phyloP scores from a whole-genome alignment of 2,888 invertebrate species.

The Tribolium freemani region DNA sequence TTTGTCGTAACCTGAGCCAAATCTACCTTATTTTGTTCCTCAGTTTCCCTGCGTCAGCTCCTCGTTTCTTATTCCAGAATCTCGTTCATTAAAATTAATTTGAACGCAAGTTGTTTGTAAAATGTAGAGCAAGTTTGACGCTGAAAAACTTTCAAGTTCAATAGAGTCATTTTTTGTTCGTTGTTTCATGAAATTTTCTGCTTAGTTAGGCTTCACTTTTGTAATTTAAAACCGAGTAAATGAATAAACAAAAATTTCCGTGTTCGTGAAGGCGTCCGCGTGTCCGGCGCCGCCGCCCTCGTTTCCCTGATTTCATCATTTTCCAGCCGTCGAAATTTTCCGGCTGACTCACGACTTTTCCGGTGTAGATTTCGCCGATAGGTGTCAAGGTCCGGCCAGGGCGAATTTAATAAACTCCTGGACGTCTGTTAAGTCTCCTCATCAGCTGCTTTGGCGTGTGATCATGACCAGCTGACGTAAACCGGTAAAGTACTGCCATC shows the following conservation, averaged over 20 bases:
- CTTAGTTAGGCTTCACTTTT: background rate
- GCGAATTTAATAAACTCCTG: constrained; percentile 31
- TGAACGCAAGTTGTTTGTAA: background rate
- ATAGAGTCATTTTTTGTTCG: background rate
- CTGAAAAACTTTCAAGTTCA: background rate
- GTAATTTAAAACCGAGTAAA: background rate
- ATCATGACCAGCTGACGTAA: constrained; percentile 38
- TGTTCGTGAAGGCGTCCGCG: background rate
- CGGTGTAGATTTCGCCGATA: constrained; percentile 25
- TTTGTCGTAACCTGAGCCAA: too few relatives aligned
- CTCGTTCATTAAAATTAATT: background rate
- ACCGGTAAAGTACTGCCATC: constrained; percentile 39
- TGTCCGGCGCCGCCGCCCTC: constrained; percentile 4
- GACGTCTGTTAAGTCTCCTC: constrained; percentile 35
- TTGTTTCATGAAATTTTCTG: too few relatives aligned
- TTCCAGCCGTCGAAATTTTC: constrained; percentile 16
- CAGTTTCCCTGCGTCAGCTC: too few relatives aligned
- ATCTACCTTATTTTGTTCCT: too few relatives aligned
- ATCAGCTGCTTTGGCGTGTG: constrained; percentile 40
- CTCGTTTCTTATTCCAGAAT: too few relatives aligned
- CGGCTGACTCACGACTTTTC: constrained; percentile 31
- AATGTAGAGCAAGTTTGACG: too few relatives aligned
- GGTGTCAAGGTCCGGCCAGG: constrained; percentile 25
- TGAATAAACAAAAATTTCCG: background rate
- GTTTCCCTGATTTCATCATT: constrained; percentile 22